Evolutionary conservation across 2,113 vertebrate species (phyloP).

Genomic region (Carassius gibelio): DNA sequence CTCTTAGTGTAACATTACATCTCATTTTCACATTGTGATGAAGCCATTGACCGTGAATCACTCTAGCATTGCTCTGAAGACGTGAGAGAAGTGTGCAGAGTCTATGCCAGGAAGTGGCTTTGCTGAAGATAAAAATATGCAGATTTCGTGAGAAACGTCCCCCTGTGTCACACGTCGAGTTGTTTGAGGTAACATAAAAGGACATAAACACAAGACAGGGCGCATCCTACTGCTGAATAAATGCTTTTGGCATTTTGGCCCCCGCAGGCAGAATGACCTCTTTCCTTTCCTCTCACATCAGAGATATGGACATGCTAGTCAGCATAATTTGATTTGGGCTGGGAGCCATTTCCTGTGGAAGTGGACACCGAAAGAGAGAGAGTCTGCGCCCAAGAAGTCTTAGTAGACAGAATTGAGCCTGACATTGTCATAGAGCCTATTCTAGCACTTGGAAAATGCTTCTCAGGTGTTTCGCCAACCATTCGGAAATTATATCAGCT

Average conservation of each 20-base stretch:
- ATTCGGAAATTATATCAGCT: not conserved
- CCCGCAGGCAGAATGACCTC: conserved; percentile 15
- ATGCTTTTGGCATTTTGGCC: conserved; percentile 20
- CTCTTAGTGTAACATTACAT: conserved; percentile 10
- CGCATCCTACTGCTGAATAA: conserved; percentile 6
- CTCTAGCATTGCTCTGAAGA: not conserved
- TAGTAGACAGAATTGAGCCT: not conserved
- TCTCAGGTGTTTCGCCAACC: not conserved
- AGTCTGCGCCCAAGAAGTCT: conserved; percentile 17
- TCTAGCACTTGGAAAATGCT: not conserved
- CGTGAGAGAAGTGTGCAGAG: not conserved
- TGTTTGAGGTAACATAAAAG: not conserved
- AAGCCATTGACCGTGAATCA: not conserved
- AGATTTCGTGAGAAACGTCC: not conserved
- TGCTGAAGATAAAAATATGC: not conserved
- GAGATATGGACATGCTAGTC: conserved; percentile 32
- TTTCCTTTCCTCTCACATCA: conserved; percentile 35
- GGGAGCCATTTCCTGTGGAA: conserved; percentile 41
- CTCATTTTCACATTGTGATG: not conserved
- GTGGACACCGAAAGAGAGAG: conserved; percentile 34
- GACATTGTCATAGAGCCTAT: conserved; percentile 16
- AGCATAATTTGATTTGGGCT: conserved; percentile 50
- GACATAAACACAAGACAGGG: not conserved
- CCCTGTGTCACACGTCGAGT: not conserved
- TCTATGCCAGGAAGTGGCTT: conserved; percentile 9